phyloP scores from a whole-genome alignment of 2,797 vertebrate genomes.

The Clarias laeviceps region DNA sequence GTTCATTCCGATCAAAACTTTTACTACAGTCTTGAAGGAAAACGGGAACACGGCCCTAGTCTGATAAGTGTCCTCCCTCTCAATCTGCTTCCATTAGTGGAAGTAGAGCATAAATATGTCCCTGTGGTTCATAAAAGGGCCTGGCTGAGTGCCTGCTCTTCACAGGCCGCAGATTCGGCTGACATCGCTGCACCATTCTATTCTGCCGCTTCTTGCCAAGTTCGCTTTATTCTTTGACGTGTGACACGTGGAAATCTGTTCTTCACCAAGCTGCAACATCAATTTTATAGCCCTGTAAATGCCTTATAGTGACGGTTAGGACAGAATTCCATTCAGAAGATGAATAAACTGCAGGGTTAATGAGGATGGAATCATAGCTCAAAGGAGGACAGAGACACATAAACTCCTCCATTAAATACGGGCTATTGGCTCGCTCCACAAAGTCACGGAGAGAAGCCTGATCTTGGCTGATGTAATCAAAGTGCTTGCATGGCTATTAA shows the following conservation, averaged over 20 bases:
- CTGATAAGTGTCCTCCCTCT: slow-evolving; percentile 56
- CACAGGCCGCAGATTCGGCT: slow-evolving; percentile 50
- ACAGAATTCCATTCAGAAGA: slow-evolving; percentile 53
- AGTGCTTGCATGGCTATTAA: slow-evolving; percentile 40
- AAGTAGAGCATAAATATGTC: slow-evolving; percentile 62
- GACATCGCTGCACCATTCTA: slow-evolving; percentile 49
- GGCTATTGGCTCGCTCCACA: slow-evolving; percentile 41
- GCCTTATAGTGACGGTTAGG: slow-evolving; percentile 46
- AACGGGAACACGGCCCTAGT: slow-evolving; percentile 49
- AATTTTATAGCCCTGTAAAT: slow-evolving; percentile 53
- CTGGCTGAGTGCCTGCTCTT: slow-evolving; percentile 57
- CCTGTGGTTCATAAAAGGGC: slow-evolving; percentile 57
- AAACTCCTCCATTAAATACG: slow-evolving; percentile 41
- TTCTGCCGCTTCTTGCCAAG: slow-evolving; percentile 54
- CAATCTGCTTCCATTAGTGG: slow-evolving; percentile 62
- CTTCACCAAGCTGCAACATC: slow-evolving; percentile 51
- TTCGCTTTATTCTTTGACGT: slow-evolving; percentile 52
- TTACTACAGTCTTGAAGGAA: slow-evolving; percentile 44
- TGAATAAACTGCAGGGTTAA: slow-evolving; percentile 48
- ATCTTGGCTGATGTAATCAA: slow-evolving; percentile 43
- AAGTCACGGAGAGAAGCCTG: slow-evolving; percentile 30
- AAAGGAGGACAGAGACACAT: slow-evolving; percentile 24
- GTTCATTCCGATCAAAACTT: slow-evolving; percentile 37
- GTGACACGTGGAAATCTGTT: slow-evolving; percentile 57
- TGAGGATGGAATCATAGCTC: slow-evolving; percentile 46